These are phyloP conservation scores for Acleris holmiana DNA, from an alignment of 2,888 invertebrate species.

Conservation along the genomic window DNA sequence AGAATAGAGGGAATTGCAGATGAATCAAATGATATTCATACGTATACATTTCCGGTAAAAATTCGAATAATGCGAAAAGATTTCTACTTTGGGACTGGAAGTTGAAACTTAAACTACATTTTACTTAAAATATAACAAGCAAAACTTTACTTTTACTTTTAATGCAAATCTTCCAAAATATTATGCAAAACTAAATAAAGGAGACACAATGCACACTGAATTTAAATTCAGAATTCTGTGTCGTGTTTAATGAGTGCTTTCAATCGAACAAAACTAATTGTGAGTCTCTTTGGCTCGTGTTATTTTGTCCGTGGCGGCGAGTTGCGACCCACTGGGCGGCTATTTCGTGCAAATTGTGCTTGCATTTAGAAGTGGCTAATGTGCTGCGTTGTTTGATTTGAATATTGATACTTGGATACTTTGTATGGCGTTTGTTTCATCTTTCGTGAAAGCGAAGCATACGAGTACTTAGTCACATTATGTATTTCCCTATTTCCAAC, in stretches of 20 bases:
- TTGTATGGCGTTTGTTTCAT: background rate
- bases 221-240: too few species aligned
- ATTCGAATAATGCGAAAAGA: too few species aligned
- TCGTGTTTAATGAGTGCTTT: conserved; percentile 10
- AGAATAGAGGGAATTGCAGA: too few species aligned
- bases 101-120: too few species aligned
- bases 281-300: conserved; percentile 34
- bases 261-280: conserved; percentile 36
- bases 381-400: too few species aligned
- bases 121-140: background rate
- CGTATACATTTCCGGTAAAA: too few species aligned
- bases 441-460: background rate
- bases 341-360: conserved; percentile 7
- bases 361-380: background rate
- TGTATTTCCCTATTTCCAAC: too few species aligned
- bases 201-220: too few species aligned
- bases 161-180: background rate
- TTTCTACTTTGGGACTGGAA: too few species aligned
- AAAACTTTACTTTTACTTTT: background rate
- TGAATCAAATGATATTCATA: too few species aligned
- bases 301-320: conserved; percentile 35
- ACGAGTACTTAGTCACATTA: too few species aligned
- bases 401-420: too few species aligned
- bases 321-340: conserved; percentile 37
- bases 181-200: background rate